A percentile compares a stretch with the other conserved stretches of the same genome.
These are phyloP conservation scores for Porites lutea DNA, from an alignment of 64 coral and sea anemone genomes.

Conservation along the genomic window DNA sequence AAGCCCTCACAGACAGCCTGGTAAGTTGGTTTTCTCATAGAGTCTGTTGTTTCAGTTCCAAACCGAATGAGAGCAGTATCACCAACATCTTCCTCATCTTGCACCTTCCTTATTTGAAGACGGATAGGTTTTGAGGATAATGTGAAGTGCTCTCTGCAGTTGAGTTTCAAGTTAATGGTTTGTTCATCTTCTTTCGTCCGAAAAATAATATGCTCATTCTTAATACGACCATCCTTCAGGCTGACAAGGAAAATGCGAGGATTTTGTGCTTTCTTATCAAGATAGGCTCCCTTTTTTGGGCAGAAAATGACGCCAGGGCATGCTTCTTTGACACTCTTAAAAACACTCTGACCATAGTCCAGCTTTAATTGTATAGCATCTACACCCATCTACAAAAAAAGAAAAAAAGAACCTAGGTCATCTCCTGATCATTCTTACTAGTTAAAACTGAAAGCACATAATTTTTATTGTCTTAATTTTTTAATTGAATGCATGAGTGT, in stretches of 20 bases:
- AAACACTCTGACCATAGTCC: too few relatives aligned
- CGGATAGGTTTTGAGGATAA: background rate
- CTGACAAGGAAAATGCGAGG: background rate
- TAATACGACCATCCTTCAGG: background rate
- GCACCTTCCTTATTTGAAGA: background rate
- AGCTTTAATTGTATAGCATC: too few relatives aligned
- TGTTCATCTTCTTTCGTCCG: background rate
- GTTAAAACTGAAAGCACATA: too few relatives aligned
- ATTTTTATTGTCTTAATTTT: too few relatives aligned
- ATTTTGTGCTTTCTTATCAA: background rate
- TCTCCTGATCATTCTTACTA: too few relatives aligned
- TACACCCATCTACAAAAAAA: too few relatives aligned
- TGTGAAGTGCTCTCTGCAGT: background rate
- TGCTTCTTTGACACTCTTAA: too few relatives aligned
- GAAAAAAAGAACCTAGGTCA: too few relatives aligned
- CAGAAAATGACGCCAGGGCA: too few relatives aligned
- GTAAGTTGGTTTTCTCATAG: background rate
- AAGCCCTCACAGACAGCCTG: background rate
- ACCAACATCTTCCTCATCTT: background rate
- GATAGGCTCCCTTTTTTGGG: background rate
- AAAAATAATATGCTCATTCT: background rate
- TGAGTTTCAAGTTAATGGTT: background rate
- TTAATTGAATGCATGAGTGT: too few relatives aligned
- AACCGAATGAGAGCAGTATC: background rate
- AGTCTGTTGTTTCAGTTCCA: too few relatives aligned